Evolutionary conservation across 2,888 invertebrate species (phyloP).

Genomic region (Scrobipalpa costella): DNA sequence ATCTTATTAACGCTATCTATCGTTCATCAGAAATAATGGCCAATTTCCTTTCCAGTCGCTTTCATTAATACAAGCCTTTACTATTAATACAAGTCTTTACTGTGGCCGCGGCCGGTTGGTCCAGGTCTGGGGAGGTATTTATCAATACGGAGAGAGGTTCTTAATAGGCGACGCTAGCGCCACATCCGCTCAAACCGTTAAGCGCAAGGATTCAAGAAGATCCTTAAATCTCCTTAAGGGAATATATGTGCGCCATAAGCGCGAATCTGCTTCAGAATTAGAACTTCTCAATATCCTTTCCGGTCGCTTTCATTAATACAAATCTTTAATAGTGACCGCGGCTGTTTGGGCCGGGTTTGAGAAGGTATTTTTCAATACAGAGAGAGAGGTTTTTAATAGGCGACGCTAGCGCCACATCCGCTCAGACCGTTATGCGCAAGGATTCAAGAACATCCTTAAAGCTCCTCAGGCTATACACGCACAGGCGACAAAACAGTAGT

Average conservation of each 20-base stretch:
- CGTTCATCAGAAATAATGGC: constrained; percentile 28
- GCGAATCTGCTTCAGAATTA: no score
- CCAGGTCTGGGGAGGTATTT: constrained; percentile 24
- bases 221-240: no score
- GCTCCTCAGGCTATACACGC: no score
- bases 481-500: no score
- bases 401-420: constrained; percentile 43
- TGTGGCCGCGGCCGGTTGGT: constrained; percentile 21
- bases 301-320: no score
- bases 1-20: constrained; percentile 22
- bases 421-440: constrained; percentile 35
- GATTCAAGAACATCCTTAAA: constrained; percentile 24
- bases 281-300: no score
- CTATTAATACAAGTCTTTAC: constrained; percentile 26
- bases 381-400: constrained; percentile 26
- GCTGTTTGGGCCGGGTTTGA: not conserved
- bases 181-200: constrained; percentile 45
- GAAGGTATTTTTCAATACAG: constrained; percentile 27
- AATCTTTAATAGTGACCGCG: no score
- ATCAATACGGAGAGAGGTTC: constrained; percentile 24
- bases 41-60: constrained; percentile 28
- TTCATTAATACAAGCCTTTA: constrained; percentile 29
- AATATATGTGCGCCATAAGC: no score
- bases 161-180: constrained; percentile 32
- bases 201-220: constrained; percentile 26